Evolutionary conservation across 2,797 vertebrate species (phyloP).

Genomic region (Cyclopterus lumpus): DNA sequence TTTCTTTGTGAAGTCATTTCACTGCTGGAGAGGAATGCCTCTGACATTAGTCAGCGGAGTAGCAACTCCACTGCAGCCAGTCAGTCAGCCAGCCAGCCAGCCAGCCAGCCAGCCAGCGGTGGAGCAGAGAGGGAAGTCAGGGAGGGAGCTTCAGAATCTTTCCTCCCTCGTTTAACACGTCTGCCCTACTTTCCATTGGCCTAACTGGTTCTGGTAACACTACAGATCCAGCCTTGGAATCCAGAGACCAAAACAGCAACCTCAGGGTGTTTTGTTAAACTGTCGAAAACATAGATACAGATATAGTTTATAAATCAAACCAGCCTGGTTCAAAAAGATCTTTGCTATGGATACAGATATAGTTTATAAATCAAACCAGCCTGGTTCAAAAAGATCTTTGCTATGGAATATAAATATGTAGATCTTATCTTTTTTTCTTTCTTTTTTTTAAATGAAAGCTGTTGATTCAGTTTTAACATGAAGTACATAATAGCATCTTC

Average conservation of each 20-base stretch:
- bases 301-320: conserved; percentile 12
- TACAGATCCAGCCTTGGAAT: conserved; percentile 57
- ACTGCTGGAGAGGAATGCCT: conserved; percentile 65
- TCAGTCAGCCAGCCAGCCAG: conserved; percentile 26
- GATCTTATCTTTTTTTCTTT: not conserved
- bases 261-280: conserved; percentile 51
- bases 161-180: conserved; percentile 67
- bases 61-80: conserved; percentile 42
- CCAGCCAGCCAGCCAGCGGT: conserved; percentile 35
- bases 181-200: conserved; percentile 78
- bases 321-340: not conserved
- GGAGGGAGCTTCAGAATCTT: conserved; percentile 55
- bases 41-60: conserved; percentile 67
- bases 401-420: not conserved
- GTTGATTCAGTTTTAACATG: conserved; percentile 8
- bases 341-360: conserved; percentile 4
- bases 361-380: not conserved
- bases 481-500: conserved; percentile 14
- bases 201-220: conserved; percentile 63
- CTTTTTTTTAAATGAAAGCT: not conserved
- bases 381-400: not conserved
- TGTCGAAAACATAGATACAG: conserved; percentile 27
- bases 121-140: conserved; percentile 45
- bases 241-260: conserved; percentile 5
- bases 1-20: conserved; percentile 53